phyloP scores from a whole-genome alignment of 2,797 vertebrate species.

The Chelon labrosus region DNA sequence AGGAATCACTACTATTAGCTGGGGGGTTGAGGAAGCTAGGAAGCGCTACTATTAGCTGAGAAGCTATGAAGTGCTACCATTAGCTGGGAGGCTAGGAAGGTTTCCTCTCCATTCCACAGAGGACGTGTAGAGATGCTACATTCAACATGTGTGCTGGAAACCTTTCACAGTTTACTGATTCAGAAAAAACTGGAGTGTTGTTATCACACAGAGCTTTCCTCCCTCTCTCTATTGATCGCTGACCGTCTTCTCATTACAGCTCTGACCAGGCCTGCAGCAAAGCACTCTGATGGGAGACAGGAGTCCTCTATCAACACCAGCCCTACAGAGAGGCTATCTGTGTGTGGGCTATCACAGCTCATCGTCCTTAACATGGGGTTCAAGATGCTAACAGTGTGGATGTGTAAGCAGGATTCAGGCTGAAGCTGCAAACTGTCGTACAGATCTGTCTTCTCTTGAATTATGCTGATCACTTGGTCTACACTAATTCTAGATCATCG shows the following conservation, averaged over 20 bases:
- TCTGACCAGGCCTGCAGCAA: slow-evolving; percentile 14
- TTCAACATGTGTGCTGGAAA: neutral
- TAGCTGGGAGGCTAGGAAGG: too few relatives aligned
- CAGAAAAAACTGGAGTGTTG: neutral
- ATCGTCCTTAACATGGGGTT: too few relatives aligned
- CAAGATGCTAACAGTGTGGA: neutral
- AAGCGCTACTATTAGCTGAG: too few relatives aligned
- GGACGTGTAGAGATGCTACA: neutral
- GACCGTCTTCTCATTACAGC: slow-evolving; percentile 28
- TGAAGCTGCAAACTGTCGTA: too few relatives aligned
- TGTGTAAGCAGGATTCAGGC: neutral
- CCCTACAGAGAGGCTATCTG: neutral
- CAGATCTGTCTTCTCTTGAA: neutral
- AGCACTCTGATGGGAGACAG: slow-evolving; percentile 1
- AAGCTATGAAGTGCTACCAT: too few relatives aligned
- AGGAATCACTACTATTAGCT: too few relatives aligned
- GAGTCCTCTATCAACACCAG: slow-evolving; percentile 18
- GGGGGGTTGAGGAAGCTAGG: too few relatives aligned
- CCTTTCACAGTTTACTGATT: slow-evolving; percentile 3
- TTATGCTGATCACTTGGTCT: too few relatives aligned
- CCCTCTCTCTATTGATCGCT: slow-evolving; percentile 18
- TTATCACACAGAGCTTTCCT: neutral
- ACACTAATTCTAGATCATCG: too few relatives aligned
- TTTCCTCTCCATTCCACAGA: too few relatives aligned
- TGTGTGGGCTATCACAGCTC: neutral